Evolutionary conservation across 2,113 vertebrate species (phyloP), one percentile per base, ranked within the genome.

Genomic region (Perca fluviatilis): DNA sequence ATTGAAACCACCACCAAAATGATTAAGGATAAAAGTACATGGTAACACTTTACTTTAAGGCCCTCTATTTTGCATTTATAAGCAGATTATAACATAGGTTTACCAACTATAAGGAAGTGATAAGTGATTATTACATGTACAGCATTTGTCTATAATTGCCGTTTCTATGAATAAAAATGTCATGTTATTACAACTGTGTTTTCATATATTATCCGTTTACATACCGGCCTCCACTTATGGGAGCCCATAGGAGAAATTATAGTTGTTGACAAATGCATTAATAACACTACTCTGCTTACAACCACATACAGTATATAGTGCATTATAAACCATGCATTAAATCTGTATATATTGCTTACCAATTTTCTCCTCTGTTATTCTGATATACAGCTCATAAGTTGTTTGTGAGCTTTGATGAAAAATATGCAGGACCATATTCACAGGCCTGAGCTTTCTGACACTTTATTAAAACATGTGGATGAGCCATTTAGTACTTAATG

Each of bases 401-500:
- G 96, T 97, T 97, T 96, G 96, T 93, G 95, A 40, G 95, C 96
- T 97, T 95, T 94, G 79, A 79, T 64, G 83, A 87, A 83, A 86
- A 90, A 97, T 96, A 92, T 96, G 97, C 72, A 25, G 43, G 4
- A 5, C 58, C 73, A 27, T 6, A 80, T 84, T 82, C 80, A 18
- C 80, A 14, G 74, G 67, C 72, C 74, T 13, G 61, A 73, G 82
- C 77, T 83, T 86, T 74, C 96, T 97, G 96, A 96, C 96, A 96
- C 96, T 97, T 96, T 97, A 97, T 98, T 98, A 97, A 97, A 97
- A 97, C 95, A 96, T 96, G 96, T 97, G 96, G 96, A 98, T 96
- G 97, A 98, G 96, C 96, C 97, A 97, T 98, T 98, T 97, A 98
- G 96, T 95, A 93, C 97, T 97, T 98, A 98, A 98, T 97, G 96